Evolutionary conservation across 2,888 invertebrate genomes (phyloP).

Genomic region (Oligia latruncula): DNA sequence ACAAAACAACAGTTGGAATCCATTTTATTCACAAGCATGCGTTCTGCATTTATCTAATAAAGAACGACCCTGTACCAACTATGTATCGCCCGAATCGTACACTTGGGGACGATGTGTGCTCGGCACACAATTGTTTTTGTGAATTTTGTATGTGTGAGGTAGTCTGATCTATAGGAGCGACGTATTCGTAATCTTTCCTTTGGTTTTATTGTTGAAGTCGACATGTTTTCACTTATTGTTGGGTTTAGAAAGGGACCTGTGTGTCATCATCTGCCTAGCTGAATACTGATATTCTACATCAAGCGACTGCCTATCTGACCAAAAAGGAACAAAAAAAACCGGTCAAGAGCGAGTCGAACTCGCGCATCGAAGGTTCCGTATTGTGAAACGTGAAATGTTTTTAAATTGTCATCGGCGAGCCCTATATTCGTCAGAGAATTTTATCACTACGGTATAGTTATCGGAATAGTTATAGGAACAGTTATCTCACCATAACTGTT

Average conservation of each 20-base stretch:
- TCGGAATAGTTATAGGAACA: too few relatives aligned
- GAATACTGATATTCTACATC: too few relatives aligned
- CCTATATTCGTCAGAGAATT: too few relatives aligned
- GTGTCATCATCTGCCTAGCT: too few relatives aligned
- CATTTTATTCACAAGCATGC: constrained; percentile 39
- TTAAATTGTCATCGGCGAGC: too few relatives aligned
- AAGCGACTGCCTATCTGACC: too few relatives aligned
- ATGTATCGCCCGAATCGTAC: constrained; percentile 51
- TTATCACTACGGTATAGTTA: too few relatives aligned
- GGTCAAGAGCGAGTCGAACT: too few relatives aligned
- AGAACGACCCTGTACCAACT: constrained; percentile 41
- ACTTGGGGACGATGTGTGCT: constrained; percentile 58
- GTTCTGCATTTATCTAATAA: constrained; percentile 67
- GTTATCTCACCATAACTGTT: too few relatives aligned
- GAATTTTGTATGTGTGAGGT: constrained; percentile 45
- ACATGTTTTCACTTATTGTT: neutral
- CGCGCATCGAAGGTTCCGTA: too few relatives aligned
- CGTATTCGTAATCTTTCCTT: constrained; percentile 30
- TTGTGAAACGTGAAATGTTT: too few relatives aligned
- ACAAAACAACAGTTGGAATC: constrained; percentile 5
- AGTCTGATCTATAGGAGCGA: constrained; percentile 42
- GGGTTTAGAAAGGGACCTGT: neutral
- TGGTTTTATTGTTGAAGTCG: neutral
- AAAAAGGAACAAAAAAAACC: too few relatives aligned
- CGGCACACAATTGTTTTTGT: constrained; percentile 55